Evolutionary conservation across 2,888 invertebrate species (phyloP).

Genomic region (Acrobasis suavella): DNA sequence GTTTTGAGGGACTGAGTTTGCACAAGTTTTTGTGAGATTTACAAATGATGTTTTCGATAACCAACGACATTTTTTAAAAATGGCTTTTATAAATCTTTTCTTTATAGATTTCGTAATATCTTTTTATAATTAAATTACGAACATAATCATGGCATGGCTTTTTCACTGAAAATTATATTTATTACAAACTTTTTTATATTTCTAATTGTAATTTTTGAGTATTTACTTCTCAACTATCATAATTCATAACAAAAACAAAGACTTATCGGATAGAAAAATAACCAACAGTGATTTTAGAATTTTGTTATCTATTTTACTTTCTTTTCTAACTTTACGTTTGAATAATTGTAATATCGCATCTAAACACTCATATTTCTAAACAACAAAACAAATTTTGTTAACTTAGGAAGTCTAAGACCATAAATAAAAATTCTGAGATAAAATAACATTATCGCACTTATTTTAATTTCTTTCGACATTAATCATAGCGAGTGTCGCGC

Average conservation of each 20-base stretch:
- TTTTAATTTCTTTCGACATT: conserved; percentile 77
- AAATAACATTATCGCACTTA: conserved; percentile 73
- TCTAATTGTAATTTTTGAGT: no score
- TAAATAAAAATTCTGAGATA: conserved; percentile 72
- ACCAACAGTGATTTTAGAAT: no score
- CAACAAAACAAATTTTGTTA: conserved; percentile 23
- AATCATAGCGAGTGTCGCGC: conserved; percentile 61
- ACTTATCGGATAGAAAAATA: no score
- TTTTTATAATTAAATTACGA: no score
- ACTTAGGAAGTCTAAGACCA: conserved; percentile 42
- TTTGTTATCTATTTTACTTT: no score
- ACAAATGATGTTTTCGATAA: background rate
- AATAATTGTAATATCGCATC: background rate
- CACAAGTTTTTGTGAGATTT: conserved; percentile 8
- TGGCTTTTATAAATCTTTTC: background rate
- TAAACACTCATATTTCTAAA: background rate
- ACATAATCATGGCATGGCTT: no score
- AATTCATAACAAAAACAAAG: no score
- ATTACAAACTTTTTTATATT: no score
- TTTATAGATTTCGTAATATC: background rate
- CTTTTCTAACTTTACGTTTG: no score
- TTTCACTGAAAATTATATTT: no score
- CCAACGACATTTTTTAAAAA: background rate
- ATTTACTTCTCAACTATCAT: no score
- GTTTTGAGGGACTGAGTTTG: conserved; percentile 33